Evolutionary conservation across 2,113 vertebrate genomes (phyloP), one percentile per base, ranked within the genome.

Genomic region (Ciconia stormi): DNA sequence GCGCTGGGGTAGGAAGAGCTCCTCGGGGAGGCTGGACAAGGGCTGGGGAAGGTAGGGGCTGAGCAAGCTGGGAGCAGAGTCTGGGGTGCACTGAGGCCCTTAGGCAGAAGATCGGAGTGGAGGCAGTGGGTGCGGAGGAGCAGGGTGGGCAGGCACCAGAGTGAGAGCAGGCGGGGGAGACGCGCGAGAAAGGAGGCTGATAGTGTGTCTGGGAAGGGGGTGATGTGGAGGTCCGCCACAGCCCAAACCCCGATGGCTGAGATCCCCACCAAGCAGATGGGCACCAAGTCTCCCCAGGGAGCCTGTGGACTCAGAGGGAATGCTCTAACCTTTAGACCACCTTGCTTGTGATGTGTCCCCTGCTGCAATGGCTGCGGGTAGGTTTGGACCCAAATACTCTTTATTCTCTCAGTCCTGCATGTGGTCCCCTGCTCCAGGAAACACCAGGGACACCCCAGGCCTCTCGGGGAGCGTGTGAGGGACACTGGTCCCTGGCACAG

Each of bases 131-230:
- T 40, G 63, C 36, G 73, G 53, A 83, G 59, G 53, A 67, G 15
- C 16, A 69, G 55, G 9, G 59, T n/a, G 18, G 11, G 26, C 55
- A 80, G 25, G 21, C 46, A 61, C 25, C 0, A 0, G 53, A 32
- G 32, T 40, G 32, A 62, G 32, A 88, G 36, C 47, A 50, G n/a
- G 13, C 1, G 0, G 17, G 25, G 0, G 1, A 88, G 50, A 32
- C 0, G 0, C 0, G 0, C 1, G 8, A 79, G 44, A 74, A 89
- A 84, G 29, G 23, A 66, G 38, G 17, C 3, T 42, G 32, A 32
- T 20, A 13, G 4, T 10, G 25, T 34, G 11, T 30, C 72, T 63
- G 47, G 38, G 38, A 76, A 87, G 25, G 5, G 18, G 7, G 2
- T 53, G 25, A 78, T 53, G 18, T 61, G 53, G 34, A 81, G 13